Conservation (phyloP, 2,888 invertebrate species). For the Malacosoma neustria region DNA sequence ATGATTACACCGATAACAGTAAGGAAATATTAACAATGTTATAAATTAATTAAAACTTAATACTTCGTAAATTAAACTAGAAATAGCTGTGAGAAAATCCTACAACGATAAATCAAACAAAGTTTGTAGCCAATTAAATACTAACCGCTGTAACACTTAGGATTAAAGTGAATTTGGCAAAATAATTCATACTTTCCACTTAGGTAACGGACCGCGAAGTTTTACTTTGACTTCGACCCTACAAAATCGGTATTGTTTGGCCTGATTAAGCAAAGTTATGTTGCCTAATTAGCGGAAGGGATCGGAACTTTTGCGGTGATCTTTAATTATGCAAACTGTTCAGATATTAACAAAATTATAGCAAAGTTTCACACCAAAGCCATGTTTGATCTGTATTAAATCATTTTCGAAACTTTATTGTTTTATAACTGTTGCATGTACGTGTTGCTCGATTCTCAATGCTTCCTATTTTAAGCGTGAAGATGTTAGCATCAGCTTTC, state of each 20-base stretch:
- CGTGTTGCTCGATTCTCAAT: no score
- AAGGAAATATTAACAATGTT: neutral
- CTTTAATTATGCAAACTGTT: constrained; percentile 7
- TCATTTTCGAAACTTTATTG: no score
- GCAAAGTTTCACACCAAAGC: constrained; percentile 1
- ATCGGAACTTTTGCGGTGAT: constrained; percentile 2
- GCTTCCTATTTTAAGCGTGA: no score
- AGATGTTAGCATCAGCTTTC: no score
- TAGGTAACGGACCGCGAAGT: constrained; percentile 21
- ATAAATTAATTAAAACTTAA: neutral
- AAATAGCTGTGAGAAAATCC: constrained; percentile 6
- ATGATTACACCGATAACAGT: neutral
- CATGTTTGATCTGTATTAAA: no score
- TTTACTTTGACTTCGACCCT: constrained; percentile 10
- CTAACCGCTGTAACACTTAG: constrained; percentile 25
- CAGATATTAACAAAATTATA: constrained; percentile 4
- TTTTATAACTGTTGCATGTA: no score
- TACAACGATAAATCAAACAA: constrained; percentile 12
- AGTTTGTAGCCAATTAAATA: constrained; percentile 11
- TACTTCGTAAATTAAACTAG: neutral
- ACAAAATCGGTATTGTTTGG: neutral
- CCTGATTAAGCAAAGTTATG: constrained; percentile 22
- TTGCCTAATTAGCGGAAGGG: constrained; percentile 20
- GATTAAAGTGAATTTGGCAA: constrained; percentile 36
- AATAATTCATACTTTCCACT: constrained; percentile 24